phyloP scores from a whole-genome alignment of 2,113 vertebrate species.

The Tachysurus fulvidraco region DNA sequence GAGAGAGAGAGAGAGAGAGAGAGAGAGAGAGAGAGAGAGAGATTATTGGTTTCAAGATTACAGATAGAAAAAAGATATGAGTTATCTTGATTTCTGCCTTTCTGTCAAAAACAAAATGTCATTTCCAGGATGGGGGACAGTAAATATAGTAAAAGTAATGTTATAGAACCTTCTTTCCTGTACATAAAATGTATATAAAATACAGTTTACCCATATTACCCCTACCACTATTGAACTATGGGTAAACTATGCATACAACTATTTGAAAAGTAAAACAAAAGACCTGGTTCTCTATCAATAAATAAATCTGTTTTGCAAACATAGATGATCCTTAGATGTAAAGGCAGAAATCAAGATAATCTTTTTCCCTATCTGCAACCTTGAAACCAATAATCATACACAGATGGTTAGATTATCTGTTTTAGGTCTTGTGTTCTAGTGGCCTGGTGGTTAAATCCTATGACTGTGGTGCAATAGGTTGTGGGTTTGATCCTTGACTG shows the following conservation, averaged over 20 bases:
- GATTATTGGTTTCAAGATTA: not conserved
- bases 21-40: too few relatives aligned
- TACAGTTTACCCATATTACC: not conserved
- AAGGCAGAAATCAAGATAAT: too few relatives aligned
- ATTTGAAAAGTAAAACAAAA: not conserved
- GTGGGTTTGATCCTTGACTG: conserved; percentile 16
- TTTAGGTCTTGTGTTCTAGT: not conserved
- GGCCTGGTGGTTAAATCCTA: not conserved
- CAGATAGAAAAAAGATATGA: not conserved
- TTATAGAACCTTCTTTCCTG: not conserved
- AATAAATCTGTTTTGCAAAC: not conserved
- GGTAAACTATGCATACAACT: not conserved
- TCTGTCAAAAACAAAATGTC: not conserved
- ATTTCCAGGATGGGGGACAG: not conserved
- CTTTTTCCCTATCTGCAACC: too few relatives aligned
- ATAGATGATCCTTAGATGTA: not conserved
- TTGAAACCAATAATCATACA: too few relatives aligned
- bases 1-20: too few relatives aligned
- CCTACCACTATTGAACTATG: not conserved
- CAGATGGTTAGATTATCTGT: not conserved
- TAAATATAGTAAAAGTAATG: not conserved
- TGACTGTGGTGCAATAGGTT: not conserved
- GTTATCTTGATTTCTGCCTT: not conserved
- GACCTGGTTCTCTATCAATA: not conserved
- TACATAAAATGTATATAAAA: not conserved